Base-by-base conservation (phyloP, 2,113 vertebrate species). In the Siniperca chuatsi region DNA sequence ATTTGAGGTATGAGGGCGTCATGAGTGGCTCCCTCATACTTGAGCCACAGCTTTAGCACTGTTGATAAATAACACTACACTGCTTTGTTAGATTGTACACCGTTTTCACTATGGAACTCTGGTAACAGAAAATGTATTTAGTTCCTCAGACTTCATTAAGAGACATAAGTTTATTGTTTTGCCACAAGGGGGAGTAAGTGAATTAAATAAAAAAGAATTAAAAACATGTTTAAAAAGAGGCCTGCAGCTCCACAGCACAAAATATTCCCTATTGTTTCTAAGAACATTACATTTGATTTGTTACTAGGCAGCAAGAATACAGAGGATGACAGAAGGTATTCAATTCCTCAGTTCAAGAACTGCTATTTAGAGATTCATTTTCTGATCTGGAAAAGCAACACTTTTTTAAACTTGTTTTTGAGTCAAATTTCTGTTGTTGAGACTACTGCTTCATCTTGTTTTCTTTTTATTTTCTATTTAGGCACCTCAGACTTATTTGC, bases 161-260 rank as follows among this genome's bases (percentile, higher is more conserved):
- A 60, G 25, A 42, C 37, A 2, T 3, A 66, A 50, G 1, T 72
- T 0, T 35, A 52, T 11, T 68, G 67, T 84, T 79, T 75, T 74
- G 61, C 93, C 95, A 96, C 93, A 93, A 95, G 95, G 87, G 92
- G 94, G 94, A 85, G 93, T 74, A 73, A 55, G 82, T 75, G 85
- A 90, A 72, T 79, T 82, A 66, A 89, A 58, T 35, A n/a, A 72
- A 88, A 37, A 87, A 89, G 33, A 83, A 90, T 87, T 87, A 60
- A 88, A 89, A 93, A 83, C 83, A 81, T 87, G 78, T 91, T 87
- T 74, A 29, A 81, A 84, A 86, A 75, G 60, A 89, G 68, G 65
- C 76, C 81, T 83, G 64, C 44, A 82, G 50, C 83, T 88, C 81
- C 15, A 62, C 25, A 72, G 75, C 77, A 91, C 81, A 92, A 87